Evolutionary conservation across 1,140 invertebrate species (phyloP).

Genomic region (Atta colombica): DNA sequence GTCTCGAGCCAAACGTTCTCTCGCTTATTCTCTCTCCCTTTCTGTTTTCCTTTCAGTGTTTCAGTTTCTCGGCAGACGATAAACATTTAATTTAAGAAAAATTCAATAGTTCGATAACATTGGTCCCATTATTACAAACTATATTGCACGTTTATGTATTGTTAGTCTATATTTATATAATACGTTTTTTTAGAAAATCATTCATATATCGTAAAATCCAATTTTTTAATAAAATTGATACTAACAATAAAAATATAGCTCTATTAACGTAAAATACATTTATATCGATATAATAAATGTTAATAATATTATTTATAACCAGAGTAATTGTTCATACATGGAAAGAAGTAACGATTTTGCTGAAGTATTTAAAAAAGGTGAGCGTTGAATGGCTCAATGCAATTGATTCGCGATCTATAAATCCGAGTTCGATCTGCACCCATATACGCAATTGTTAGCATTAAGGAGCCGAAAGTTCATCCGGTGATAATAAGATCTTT

Average conservation of each 20-base stretch:
- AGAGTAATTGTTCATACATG: background rate
- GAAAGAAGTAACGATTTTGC: no score
- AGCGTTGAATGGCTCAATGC: no score
- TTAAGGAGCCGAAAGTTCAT: no score
- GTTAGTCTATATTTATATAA: background rate
- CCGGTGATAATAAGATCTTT: no score
- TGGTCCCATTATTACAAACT: background rate
- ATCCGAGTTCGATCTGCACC: no score
- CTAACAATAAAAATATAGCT: background rate
- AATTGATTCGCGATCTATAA: no score
- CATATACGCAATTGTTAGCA: no score
- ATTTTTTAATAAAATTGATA: background rate
- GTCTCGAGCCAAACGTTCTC: conserved; percentile 71
- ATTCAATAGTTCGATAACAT: background rate
- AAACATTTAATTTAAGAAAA: background rate
- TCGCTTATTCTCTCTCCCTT: conserved; percentile 23
- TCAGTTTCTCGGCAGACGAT: background rate
- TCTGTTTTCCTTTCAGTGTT: conserved; percentile 3
- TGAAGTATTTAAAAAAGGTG: no score
- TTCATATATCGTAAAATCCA: background rate
- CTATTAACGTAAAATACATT: background rate
- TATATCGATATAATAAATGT: background rate
- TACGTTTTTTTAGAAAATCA: background rate
- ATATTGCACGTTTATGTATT: no score
- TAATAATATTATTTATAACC: background rate